Evolutionary conservation across 1,140 invertebrate genomes (phyloP).

Genomic region (Solenopsis fugax): DNA sequence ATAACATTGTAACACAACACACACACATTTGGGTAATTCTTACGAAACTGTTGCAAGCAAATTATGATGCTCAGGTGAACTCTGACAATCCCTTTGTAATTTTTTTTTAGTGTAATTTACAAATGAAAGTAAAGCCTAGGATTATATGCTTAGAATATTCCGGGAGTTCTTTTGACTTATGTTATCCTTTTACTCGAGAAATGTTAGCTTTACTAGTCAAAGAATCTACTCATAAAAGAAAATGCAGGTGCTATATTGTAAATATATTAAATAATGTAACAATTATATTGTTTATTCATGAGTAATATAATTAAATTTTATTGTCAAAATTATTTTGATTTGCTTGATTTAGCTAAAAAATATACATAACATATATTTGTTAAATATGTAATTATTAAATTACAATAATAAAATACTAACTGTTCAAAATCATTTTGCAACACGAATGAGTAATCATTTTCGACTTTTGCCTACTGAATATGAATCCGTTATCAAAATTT

Average conservation of each 20-base stretch:
- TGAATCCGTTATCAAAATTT: no score
- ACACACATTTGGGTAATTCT: slow-evolving; percentile 14
- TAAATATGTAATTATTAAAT: no score
- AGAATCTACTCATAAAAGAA: background rate
- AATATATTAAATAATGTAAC: background rate
- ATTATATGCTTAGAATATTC: slow-evolving; percentile 9
- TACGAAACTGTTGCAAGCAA: background rate
- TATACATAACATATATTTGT: no score
- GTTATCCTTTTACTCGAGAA: slow-evolving; percentile 7
- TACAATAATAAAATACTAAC: no score
- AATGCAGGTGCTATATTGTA: background rate
- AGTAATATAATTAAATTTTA: background rate
- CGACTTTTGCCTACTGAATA: no score
- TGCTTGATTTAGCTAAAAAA: no score
- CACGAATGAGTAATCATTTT: no score
- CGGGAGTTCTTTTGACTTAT: background rate
- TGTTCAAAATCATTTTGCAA: no score
- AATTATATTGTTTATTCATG: background rate
- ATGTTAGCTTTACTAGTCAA: background rate
- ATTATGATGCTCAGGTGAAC: background rate
- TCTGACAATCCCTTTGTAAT: background rate
- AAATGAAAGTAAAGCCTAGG: background rate
- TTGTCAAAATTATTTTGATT: background rate
- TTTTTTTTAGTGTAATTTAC: slow-evolving; percentile 8
- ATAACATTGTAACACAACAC: background rate